Evolutionary conservation across 2,797 vertebrate genomes (phyloP), one percentile per base, ranked within the genome.

Genomic region (Knipowitschia caucasica): DNA sequence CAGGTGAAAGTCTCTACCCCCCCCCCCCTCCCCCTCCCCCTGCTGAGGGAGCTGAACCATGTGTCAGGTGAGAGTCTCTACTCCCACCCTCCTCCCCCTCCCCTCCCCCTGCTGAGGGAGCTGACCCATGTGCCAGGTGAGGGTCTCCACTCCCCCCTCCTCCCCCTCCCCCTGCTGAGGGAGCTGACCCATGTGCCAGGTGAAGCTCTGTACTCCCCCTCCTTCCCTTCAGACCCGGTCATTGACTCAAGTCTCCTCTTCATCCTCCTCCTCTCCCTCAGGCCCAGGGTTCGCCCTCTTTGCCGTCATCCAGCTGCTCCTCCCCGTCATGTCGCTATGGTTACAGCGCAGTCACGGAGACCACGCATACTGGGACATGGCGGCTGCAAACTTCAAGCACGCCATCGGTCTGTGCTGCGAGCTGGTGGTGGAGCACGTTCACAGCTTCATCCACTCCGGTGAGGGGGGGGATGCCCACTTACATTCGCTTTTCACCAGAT

Each of bases 341-440:
- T 92, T 98, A 54, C 90, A 93, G 64, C 95, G 95, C 52, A 97
- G 93, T 78, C 94, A 94, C 0, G 93, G 93, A 34, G 94, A 98
- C 79, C 95, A 96, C 78, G 91, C 93, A 2, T 98, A 98, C 79
- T 98, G 96, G 96, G 96, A 99, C 0, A 74, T 88, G 33, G 95
- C 95, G 0, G 95, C 95, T 0, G 92, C 93, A 0, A 98, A 99
- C 85, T 99, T 99, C 84, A 98, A 97, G 67, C 96, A 98, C 2
- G 96, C 96, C 57, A 98, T 98, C 14, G 96, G 96, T n/a, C 85
- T 99, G 59, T 95, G 91, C 29, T 98, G 95, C 38, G 96, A 99
- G 81, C 92, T 99, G 31, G 96, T 96, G 62, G 95, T 98, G 81
- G 96, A 98, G 52, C 96, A 98, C 46, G 88, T 99, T 66, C 94